Conservation (phyloP, 2,797 vertebrate genomes). For the Ptychobarbus kaznakovi region DNA sequence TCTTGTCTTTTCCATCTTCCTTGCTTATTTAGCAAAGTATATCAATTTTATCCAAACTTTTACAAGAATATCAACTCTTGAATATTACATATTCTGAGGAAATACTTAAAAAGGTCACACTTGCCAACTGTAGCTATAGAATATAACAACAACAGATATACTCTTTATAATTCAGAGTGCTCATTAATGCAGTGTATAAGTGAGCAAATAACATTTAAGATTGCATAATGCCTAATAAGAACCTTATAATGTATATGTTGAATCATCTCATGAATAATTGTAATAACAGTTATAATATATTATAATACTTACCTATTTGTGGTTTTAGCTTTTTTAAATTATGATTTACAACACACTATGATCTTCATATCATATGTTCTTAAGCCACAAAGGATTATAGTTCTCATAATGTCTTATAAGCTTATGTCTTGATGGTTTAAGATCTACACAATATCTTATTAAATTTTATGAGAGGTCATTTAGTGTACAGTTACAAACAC, state of each 20-base stretch:
- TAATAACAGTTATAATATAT: not conserved
- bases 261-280: not conserved
- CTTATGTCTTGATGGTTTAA: constrained; percentile 1
- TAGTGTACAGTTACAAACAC: not conserved
- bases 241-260: not conserved
- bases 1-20: constrained; percentile 29
- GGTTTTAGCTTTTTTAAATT: not conserved
- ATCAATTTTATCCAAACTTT: not conserved
- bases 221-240: not conserved
- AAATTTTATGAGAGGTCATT: not conserved
- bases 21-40: constrained; percentile 24
- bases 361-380: too few species aligned
- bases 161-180: not conserved
- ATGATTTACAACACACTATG: not conserved
- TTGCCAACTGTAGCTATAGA: not conserved
- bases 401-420: not conserved
- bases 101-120: not conserved
- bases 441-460: not conserved
- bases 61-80: not conserved
- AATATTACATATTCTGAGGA: not conserved
- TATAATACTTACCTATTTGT: not conserved
- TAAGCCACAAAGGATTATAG: not conserved
- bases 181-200: not conserved
- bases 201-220: not conserved
- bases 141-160: not conserved